Evolutionary conservation across 2,888 invertebrate species (phyloP).

Genomic region (Eupsilia transversa): DNA sequence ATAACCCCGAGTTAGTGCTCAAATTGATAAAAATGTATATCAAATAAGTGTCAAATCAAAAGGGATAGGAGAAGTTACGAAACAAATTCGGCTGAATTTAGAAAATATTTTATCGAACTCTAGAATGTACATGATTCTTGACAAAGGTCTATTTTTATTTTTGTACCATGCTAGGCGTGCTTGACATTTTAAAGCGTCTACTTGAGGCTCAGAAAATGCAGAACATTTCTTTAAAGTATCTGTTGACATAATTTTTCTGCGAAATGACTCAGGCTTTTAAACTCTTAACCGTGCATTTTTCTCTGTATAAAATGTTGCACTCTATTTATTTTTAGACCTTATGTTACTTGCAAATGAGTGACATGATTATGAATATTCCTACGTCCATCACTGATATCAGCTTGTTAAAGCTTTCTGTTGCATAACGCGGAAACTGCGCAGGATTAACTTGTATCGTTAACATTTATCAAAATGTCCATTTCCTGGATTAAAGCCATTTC

Average conservation of each 20-base stretch:
- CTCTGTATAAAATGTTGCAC: background rate
- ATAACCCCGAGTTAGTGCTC: too few species aligned
- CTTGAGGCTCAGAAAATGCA: slow-evolving; percentile 8
- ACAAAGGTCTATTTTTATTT: background rate
- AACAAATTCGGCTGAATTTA: background rate
- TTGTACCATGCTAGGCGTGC: background rate
- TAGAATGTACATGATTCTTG: background rate
- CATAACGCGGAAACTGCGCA: slow-evolving; percentile 55
- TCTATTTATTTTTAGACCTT: slow-evolving; percentile 4
- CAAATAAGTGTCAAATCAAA: background rate
- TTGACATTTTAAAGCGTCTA: slow-evolving; percentile 15
- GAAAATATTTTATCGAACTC: background rate
- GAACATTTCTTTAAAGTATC: slow-evolving; percentile 20
- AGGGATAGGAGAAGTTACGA: background rate
- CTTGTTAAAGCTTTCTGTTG: slow-evolving; percentile 54
- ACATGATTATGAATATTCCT: slow-evolving; percentile 37
- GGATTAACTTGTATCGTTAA: slow-evolving; percentile 58
- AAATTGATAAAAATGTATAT: background rate
- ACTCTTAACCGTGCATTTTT: slow-evolving; percentile 2
- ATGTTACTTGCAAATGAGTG: background rate
- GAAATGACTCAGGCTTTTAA: slow-evolving; percentile 27
- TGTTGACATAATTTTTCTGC: slow-evolving; percentile 33
- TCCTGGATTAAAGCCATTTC: slow-evolving; percentile 58
- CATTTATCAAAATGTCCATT: slow-evolving; percentile 58
- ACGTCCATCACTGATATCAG: slow-evolving; percentile 46